Base-by-base conservation (phyloP, 2,113 vertebrate genomes). In the Edolisoma coerulescens region DNA sequence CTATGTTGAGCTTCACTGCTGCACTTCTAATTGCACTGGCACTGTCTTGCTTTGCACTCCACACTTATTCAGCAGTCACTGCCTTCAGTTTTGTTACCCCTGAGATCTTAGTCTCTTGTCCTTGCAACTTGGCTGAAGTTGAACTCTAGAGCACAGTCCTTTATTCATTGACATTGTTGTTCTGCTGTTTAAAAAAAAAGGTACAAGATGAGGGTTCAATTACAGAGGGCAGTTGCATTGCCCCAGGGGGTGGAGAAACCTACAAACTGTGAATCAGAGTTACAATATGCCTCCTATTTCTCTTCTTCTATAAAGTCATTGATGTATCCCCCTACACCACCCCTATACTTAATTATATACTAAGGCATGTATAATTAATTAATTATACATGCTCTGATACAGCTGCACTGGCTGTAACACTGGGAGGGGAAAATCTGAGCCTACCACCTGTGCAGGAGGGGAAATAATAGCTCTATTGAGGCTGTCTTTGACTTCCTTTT, bases 341-440 rank as follows among this genome's bases (percentile, higher is more conserved):
- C 39, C 67, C 42, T 91, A 78, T 71, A 94, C 84, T 87, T 93
- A 94, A 95, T 95, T 86, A 95, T 93, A 93, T 93, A 92, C 86
- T 86, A 88, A 89, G 85, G 89, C 83, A 96, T 89, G 93, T 95
- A 92, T 93, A 97, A 96, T 96, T 96, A 95, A 95, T 94, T 95
- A 95, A 95, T 96, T 96, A 91, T 94, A 91, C 94, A 90, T 91
- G 54, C 70, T 93, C 84, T 89, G 70, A 80, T 95, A 93, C 94
- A 97, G 89, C 95, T 96, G 89, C 84, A 68, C 44, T 92, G 76
- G 68, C 64, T 64, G 0, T 88, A 93, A 84, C 81, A 70, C 42
- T 83, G 84, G 50, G 87, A 91, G 67, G 65, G 47, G 78, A 80
- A 83, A 91, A 79, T 30, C 67, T 96, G 84, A 94, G 89, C 45